phyloP scores from a whole-genome alignment of 1,140 invertebrate genomes.

The Diabrotica virgifera region DNA sequence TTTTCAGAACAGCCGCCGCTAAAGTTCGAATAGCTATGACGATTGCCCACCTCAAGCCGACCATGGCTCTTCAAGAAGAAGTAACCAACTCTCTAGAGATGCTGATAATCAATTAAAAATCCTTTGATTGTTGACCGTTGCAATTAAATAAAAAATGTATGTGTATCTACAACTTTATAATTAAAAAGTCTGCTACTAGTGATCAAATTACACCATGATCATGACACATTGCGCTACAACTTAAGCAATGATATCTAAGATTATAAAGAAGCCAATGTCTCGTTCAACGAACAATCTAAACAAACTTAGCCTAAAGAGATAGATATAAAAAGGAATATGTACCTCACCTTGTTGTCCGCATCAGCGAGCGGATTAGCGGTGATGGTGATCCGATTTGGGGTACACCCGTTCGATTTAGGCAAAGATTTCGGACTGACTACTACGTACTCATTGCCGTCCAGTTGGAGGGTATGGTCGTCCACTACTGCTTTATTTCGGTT shows the following conservation, averaged over 20 bases:
- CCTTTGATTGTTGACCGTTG: too few species aligned
- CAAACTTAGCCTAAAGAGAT: constrained; percentile 4
- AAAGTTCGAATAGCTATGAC: too few species aligned
- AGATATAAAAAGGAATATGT: constrained; percentile 27
- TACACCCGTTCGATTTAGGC: constrained; percentile 58
- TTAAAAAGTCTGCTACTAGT: too few species aligned
- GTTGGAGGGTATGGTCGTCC: constrained; percentile 51
- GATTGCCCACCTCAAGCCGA: too few species aligned
- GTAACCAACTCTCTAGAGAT: too few species aligned
- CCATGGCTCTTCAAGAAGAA: too few species aligned
- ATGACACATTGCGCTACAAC: neutral
- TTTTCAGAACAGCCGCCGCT: too few species aligned
- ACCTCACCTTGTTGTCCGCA: constrained; percentile 58
- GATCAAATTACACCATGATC: too few species aligned
- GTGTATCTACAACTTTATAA: too few species aligned
- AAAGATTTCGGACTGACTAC: constrained; percentile 41
- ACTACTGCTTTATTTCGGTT: constrained; percentile 45
- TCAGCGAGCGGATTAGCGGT: constrained; percentile 68
- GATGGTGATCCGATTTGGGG: constrained; percentile 64
- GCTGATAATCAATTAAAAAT: too few species aligned
- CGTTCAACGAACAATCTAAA: neutral
- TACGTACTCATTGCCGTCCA: constrained; percentile 49
- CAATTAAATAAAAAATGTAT: too few species aligned
- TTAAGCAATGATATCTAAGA: neutral
- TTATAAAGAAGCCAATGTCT: neutral